Base-by-base conservation (phyloP, 1,140 invertebrate species). In the Trichoplusia ni region DNA sequence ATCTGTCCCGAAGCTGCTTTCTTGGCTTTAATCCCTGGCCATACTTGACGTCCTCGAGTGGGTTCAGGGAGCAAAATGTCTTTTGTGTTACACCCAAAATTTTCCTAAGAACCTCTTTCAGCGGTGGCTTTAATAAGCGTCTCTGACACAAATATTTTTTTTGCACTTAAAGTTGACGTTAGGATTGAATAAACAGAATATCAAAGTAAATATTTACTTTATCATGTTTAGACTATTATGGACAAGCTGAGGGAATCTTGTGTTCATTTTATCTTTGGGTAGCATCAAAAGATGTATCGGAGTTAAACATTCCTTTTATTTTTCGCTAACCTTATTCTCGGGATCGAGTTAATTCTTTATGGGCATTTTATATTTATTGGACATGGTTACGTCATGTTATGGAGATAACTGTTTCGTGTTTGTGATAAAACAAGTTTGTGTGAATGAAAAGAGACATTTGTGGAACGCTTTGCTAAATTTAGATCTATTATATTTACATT, bases 61-160 rank as follows among this genome's bases (percentile, higher is more conserved):
- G 71, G 19, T 47, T 62, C 51, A 64, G 63, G 38, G 61, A 64
- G 63, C 51, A 67, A 70, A 74, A 70, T 71, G 70, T 75, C 73
- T 71, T 76, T 82, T 80, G 76, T 80, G 66, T 64, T 66, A 64
- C 54, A 69, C 68, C 73, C 61, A 68, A 75, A 67, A 71, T 73
- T 73, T 73, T 81, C 74, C 64, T 46, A 33, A 53, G 56, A 54
- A 33, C 47, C 64, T 54, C 64, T 61, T 73, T 69, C 59, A 71
- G 37, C 51, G 64, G 35, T 67, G 13, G 54, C 67, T 73, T 73
- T 79, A 66, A 76, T 77, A 79, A 71, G 67, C 64, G 60, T 67
- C 61, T 61, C 59, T 25, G 67, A 53, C 67, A 58, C 58, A 67
- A 74, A 18, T 46, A 33, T 14, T 46, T 59, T 38, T 38, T 46